Conservation (phyloP, 2,797 vertebrate species). For the Vultur gryphus region DNA sequence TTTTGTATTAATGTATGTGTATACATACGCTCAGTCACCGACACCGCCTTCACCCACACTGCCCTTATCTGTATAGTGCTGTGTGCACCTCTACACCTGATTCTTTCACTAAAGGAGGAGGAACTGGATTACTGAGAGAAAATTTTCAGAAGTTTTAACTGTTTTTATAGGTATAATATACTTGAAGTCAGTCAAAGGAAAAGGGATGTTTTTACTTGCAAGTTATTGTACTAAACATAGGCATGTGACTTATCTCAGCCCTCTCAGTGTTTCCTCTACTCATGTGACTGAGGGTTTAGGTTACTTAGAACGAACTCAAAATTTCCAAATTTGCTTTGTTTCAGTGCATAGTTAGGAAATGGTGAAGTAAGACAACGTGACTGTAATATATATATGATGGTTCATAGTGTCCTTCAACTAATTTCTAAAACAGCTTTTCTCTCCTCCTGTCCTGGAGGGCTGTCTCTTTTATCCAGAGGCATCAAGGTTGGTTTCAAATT, state of each 20-base stretch:
- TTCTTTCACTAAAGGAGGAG: background rate
- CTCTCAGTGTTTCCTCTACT: slow-evolving; percentile 6
- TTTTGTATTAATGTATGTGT: background rate
- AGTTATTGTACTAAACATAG: slow-evolving; percentile 4
- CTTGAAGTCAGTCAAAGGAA: background rate
- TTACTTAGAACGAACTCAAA: background rate
- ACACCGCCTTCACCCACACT: background rate
- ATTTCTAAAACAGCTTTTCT: background rate
- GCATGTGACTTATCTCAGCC: slow-evolving; percentile 24
- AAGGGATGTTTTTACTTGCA: background rate
- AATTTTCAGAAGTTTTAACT: background rate
- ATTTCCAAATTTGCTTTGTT: slow-evolving; percentile 35
- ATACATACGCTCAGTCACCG: background rate
- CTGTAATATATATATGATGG: background rate
- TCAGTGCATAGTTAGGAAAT: background rate
- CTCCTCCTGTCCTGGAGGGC: background rate
- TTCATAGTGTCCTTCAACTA: background rate
- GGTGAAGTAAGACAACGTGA: background rate
- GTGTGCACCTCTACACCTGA: background rate
- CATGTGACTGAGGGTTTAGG: slow-evolving; percentile 37
- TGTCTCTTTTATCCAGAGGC: background rate
- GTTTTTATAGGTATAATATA: background rate
- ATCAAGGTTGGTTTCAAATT: background rate
- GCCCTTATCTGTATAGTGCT: background rate
- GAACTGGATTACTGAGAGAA: background rate